Evolutionary conservation across 2,113 vertebrate species (phyloP), one percentile per base, ranked within the genome.

Genomic region (Apaloderma vittatum): DNA sequence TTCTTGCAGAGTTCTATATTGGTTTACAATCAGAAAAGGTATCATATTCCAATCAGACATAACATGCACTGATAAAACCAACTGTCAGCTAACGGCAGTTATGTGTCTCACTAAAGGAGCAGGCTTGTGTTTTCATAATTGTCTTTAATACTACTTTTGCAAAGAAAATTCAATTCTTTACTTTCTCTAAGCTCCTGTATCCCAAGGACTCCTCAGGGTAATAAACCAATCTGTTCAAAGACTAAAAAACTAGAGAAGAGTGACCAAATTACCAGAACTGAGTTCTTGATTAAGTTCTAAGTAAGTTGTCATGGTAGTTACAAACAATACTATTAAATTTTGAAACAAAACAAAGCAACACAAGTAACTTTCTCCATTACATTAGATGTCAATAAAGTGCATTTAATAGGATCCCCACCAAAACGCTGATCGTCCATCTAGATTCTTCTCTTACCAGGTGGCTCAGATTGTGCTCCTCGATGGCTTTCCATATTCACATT

Each of bases 401-500:
- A 57, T 49, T 93, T 62, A 58, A 51, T 22, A 55, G 17, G 27
- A 77, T 59, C 10, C 16, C 62, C 82, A 85, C 8, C 62, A 81
- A 76, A 62, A 55, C 65, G 15, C 1, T 84, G 11, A 54, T 55
- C 29, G 77, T 88, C 46, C 15, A 9, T 67, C 30, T 81, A 94
- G 29, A 66, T 61, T 72, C 15, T 58, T 82, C 46, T 37, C 97
- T 98, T 95, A 98, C 98, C 98, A 66, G 97, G 88, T n/a, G 98
- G 97, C 46, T 97, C 98, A 29, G 95, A 72, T 10, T 90, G 97
- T 0, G 76, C 79, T 92, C 87, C 96, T 10, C 92, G 91, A 13
- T 97, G 93, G 49, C 93, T 97, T 1, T 98, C 96, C 96, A 98
- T 94, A 74, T 97, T 96, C 32, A 97, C 94, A 62, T 97, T 98